These are phyloP conservation scores for Siderastrea siderea DNA, from an alignment of 92 coral and sea anemone species.

Conservation along the genomic window DNA sequence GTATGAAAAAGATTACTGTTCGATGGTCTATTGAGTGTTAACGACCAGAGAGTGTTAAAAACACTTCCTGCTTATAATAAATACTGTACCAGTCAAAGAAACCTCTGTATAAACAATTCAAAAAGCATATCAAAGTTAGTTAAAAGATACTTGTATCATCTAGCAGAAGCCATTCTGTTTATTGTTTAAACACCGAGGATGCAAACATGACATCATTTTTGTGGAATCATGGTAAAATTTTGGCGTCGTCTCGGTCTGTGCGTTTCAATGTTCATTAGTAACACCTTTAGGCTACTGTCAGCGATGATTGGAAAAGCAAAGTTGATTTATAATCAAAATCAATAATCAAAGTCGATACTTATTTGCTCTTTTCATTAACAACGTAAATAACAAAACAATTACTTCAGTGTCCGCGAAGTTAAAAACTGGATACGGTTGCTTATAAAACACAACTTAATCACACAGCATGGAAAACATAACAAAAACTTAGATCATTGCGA, in stretches of 20 bases:
- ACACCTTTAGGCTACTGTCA: not conserved
- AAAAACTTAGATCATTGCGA: not conserved
- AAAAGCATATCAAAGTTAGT: not conserved
- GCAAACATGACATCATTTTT: constrained; percentile 40
- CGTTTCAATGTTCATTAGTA: not conserved
- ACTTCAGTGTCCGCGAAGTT: constrained; percentile 5
- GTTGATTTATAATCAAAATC: not conserved
- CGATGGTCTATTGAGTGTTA: not conserved
- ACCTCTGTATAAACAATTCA: not conserved
- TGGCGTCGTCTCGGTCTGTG: not conserved
- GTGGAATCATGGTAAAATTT: not conserved
- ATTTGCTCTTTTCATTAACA: not conserved
- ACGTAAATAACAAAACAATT: not conserved
- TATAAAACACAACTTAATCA: constrained; percentile 5
- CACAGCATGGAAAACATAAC: not conserved
- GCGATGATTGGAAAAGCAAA: not conserved
- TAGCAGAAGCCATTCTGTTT: not conserved
- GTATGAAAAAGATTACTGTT: no score
- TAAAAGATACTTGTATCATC: not conserved
- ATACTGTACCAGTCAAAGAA: not conserved
- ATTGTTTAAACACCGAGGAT: not conserved
- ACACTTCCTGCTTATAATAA: no score
- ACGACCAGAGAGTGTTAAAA: not conserved
- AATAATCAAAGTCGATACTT: not conserved
- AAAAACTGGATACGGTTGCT: not conserved